Percentiles rank a stretch among this genome's conserved stretches.
phyloP scores from a whole-genome alignment of 2,797 vertebrate species.

The Columba guinea region DNA sequence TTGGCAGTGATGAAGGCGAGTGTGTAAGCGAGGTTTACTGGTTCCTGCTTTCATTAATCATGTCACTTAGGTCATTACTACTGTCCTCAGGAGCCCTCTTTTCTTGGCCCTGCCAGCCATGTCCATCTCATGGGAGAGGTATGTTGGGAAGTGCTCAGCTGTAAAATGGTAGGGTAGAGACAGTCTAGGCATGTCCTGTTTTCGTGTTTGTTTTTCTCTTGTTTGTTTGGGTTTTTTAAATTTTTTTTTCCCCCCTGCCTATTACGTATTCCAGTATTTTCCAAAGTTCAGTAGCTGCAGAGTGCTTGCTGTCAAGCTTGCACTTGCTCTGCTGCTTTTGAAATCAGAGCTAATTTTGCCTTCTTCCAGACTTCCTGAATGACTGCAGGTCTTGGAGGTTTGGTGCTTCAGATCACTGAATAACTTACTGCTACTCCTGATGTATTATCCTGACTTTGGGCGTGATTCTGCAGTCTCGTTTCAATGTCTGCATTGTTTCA shows the following conservation, averaged over 20 bases:
- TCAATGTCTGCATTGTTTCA: neutral
- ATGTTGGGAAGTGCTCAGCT: neutral
- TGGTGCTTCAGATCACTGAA: neutral
- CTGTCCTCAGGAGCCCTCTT: conserved; percentile 1
- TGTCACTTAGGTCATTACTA: neutral
- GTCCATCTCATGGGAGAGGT: neutral
- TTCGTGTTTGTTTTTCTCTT: too few species aligned
- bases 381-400: neutral
- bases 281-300: neutral
- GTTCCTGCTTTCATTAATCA: neutral
- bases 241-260: fast-evolving
- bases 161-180: neutral
- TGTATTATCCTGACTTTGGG: neutral
- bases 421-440: neutral
- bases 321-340: conserved; percentile 41
- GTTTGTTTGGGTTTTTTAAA: neutral
- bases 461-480: neutral
- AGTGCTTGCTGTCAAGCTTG: conserved; percentile 18
- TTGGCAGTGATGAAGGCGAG: neutral
- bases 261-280: neutral
- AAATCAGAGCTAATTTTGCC: conserved; percentile 23
- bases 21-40: neutral
- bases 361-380: neutral
- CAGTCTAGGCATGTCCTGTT: neutral
- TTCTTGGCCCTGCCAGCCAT: neutral